Conservation (phyloP, 2,113 vertebrate genomes). For the Xiphorhynchus elegans region DNA sequence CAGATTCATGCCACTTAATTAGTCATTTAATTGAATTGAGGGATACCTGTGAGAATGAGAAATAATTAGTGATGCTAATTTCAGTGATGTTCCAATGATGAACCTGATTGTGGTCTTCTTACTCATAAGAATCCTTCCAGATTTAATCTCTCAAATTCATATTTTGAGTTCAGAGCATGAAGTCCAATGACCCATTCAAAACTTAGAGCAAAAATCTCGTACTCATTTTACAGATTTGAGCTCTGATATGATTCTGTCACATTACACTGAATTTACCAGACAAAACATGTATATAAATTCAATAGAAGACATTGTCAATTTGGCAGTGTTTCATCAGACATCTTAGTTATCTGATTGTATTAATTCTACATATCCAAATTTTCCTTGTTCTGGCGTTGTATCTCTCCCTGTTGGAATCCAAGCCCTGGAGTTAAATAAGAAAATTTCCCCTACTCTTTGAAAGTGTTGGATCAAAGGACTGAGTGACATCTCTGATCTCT, state of each 20-base stretch:
- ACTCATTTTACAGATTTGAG: not conserved
- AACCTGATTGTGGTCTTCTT: not conserved
- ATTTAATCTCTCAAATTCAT: not conserved
- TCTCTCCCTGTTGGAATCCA: conserved; percentile 26
- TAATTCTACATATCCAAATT: not conserved
- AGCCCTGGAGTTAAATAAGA: conserved; percentile 38
- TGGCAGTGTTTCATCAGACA: not conserved
- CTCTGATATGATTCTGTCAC: not conserved
- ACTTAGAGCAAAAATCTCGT: not conserved
- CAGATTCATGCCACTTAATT: not conserved
- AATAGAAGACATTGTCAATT: not conserved
- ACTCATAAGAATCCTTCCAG: not conserved
- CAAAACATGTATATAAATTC: not conserved
- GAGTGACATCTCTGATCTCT: conserved; percentile 8
- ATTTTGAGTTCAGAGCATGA: not conserved
- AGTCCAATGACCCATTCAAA: not conserved
- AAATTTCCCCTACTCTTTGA: conserved; percentile 30
- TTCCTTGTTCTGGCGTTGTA: conserved; percentile 2
- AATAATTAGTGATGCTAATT: not conserved
- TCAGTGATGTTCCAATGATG: not conserved
- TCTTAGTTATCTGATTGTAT: conserved; percentile 24
- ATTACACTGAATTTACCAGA: not conserved
- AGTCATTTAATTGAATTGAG: not conserved
- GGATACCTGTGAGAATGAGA: not conserved
- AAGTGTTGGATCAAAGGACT: conserved; percentile 41